Evolutionary conservation across 1,140 invertebrate species (phyloP), one percentile per base, ranked within the genome.

Genomic region (Drepana arcuata): DNA sequence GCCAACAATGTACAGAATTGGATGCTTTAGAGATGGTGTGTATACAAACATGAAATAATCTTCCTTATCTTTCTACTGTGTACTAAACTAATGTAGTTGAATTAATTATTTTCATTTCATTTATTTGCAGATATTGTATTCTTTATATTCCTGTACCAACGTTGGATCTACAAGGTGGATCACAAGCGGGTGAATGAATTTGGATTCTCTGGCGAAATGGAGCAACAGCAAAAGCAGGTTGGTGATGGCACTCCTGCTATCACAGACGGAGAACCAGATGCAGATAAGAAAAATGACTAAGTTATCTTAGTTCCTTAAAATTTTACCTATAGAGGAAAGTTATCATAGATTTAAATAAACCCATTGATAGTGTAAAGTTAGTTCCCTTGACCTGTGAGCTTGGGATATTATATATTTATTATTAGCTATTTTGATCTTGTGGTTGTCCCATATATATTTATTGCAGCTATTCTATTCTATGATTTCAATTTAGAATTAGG

Each of bases 161-260:
- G 95, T 36, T 99, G 94, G 91, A 98, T 99, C 48, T 99, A 99
- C 82, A 94, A 95, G 55, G 96, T 95, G 14, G 98, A 99, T 85
- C 93, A 91, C 12, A 92, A 91, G 16, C 87, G 98, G 55, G 89
- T 97, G 1, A 99, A 99, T 84, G 98, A 99, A 73, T 99, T 97
- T 86, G 98, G 98, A 15, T 96, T 92, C 71, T 90, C 90, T 12
- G 91, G 88, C 2, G 92, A 93, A 69, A 89, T 90, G 88, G 88
- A 87, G 32, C 57, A 85, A 35, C 67, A 86, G 41, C 70, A 84
- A 9, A 79, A 70, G 33, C 43, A 62, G 40, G 41, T 53, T 14
- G 62, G 65, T 35, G 73, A 69, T 59, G 73, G 65, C 6, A 65
- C 66, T 18, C 50, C 68, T 15, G 66, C 75, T 13, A 68, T 80